phyloP scores from a whole-genome alignment of 2,797 vertebrate genomes.

The Podarcis siculus region DNA sequence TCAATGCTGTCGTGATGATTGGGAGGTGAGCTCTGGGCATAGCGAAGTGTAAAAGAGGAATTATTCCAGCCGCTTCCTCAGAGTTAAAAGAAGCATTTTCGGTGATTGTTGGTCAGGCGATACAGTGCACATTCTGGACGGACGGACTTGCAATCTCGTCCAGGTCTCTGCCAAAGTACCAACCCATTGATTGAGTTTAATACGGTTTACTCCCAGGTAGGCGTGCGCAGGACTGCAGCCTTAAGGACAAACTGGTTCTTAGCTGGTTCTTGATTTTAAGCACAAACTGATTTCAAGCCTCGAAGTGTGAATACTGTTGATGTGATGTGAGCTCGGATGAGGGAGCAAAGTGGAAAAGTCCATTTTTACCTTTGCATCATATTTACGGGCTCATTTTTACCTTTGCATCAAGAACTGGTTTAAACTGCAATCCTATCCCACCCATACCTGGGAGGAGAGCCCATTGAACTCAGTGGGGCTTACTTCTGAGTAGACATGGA shows the following conservation, averaged over 20 bases:
- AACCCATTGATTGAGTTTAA: not conserved
- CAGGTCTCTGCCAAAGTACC: not conserved
- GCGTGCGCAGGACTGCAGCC: not conserved
- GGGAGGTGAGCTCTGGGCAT: not conserved
- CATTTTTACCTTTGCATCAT: not conserved
- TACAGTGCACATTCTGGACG: not conserved
- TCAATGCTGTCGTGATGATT: not conserved
- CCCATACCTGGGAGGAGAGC: not conserved
- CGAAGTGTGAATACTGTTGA: no score
- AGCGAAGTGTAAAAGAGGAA: not conserved
- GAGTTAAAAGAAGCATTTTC: not conserved
- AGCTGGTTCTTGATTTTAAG: not conserved
- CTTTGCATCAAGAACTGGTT: not conserved
- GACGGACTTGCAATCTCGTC: not conserved
- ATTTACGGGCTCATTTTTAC: not conserved
- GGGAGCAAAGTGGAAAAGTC: not conserved
- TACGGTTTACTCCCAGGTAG: not conserved
- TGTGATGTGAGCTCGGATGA: not conserved
- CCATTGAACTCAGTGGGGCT: not conserved
- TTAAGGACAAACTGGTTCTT: no score
- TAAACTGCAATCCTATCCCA: not conserved
- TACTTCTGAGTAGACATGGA: not conserved
- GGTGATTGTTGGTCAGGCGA: no score
- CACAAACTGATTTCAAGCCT: not conserved
- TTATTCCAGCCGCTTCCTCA: not conserved